Conservation (phyloP, 1,140 invertebrate genomes). For the Galendromus occidentalis region DNA sequence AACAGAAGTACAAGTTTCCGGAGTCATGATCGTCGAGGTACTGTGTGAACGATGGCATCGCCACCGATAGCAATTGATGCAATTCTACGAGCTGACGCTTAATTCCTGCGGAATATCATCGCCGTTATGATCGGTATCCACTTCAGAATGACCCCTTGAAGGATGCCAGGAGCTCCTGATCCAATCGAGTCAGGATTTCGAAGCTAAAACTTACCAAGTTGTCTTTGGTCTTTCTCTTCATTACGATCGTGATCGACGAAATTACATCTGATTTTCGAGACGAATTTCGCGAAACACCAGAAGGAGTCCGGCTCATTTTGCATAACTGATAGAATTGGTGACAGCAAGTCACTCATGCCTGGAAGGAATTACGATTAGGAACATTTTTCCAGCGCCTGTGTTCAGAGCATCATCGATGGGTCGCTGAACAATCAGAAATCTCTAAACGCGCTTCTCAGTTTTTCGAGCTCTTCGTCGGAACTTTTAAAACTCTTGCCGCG, state of each 20-base stretch:
- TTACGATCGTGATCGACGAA: not conserved
- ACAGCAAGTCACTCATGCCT: slow-evolving; percentile 91
- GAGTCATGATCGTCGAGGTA: slow-evolving; percentile 67
- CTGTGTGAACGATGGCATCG: slow-evolving; percentile 58
- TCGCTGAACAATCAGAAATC: too few relatives aligned
- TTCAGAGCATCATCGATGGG: too few relatives aligned
- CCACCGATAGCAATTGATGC: slow-evolving; percentile 52
- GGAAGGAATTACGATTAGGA: not conserved
- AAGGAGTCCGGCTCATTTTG: slow-evolving; percentile 82
- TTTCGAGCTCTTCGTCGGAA: too few relatives aligned
- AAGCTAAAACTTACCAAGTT: slow-evolving; percentile 55
- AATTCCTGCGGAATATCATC: slow-evolving; percentile 54
- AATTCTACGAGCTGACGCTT: slow-evolving; percentile 73
- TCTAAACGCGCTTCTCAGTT: too few relatives aligned
- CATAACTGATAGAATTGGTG: slow-evolving; percentile 73
- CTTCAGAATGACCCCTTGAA: not conserved
- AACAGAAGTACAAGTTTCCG: slow-evolving; percentile 96
- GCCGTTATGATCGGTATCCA: too few relatives aligned
- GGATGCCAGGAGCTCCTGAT: not conserved
- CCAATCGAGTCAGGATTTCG: not conserved
- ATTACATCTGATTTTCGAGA: slow-evolving; percentile 31
- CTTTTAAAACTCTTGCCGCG: too few relatives aligned
- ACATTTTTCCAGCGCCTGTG: too few relatives aligned
- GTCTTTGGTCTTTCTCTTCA: slow-evolving; percentile 28
- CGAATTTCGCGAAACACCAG: slow-evolving; percentile 99